These are phyloP conservation scores for Percopsis transmontana DNA, from an alignment of 2,113 vertebrate genomes.

Conservation along the genomic window DNA sequence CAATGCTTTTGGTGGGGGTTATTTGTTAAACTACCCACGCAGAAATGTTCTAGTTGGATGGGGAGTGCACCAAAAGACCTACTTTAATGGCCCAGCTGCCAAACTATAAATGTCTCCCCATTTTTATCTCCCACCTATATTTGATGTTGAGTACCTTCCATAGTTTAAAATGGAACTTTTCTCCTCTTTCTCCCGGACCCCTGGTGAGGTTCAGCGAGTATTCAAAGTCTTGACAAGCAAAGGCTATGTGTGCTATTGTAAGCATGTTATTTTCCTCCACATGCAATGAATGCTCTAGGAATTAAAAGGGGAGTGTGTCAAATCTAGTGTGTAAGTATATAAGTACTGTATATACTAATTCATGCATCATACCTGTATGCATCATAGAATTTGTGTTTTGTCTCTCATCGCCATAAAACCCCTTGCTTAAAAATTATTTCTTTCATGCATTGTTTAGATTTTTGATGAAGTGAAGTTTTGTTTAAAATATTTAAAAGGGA, in stretches of 20 bases:
- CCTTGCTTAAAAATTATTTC: no score
- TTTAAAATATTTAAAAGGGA: no score
- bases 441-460: no score
- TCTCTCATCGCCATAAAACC: no score
- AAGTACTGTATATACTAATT: no score
- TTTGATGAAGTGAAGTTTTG: no score
- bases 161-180: constrained; percentile 34
- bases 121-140: constrained; percentile 60
- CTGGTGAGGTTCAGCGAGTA: constrained; percentile 14
- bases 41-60: constrained; percentile 39
- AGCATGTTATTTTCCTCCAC: neutral
- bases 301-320: neutral
- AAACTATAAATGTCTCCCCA: constrained; percentile 44
- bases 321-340: no score
- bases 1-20: constrained; percentile 46
- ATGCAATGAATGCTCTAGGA: neutral
- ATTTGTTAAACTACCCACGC: constrained; percentile 51
- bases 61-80: constrained; percentile 32
- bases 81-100: constrained; percentile 52
- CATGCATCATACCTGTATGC: no score
- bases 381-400: no score
- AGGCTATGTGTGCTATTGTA: neutral
- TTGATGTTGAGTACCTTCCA: constrained; percentile 36
- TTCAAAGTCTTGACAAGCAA: neutral
- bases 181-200: constrained; percentile 8